Evolutionary conservation across 2,888 invertebrate genomes (phyloP).

Genomic region (Zygaena filipendulae): DNA sequence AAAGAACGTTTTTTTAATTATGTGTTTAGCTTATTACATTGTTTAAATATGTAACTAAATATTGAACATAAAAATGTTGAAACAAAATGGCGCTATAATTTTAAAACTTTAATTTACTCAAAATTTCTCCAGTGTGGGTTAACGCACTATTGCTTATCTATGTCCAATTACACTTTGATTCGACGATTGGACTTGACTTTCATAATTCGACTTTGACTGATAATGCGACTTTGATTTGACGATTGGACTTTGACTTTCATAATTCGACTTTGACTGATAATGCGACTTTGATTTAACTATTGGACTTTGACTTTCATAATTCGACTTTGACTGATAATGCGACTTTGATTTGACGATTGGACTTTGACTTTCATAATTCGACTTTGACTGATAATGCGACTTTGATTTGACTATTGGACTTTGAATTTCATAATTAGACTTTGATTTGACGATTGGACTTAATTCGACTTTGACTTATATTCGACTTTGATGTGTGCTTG

Average conservation of each 20-base stretch:
- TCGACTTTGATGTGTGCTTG: conserved; percentile 33
- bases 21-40: no score
- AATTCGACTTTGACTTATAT: background rate
- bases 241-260: background rate
- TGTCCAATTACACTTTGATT: background rate
- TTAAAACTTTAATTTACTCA: no score
- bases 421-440: no score
- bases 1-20: no score
- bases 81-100: no score
- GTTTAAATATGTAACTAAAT: no score
- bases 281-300: background rate
- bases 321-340: background rate
- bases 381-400: background rate
- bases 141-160: no score
- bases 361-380: background rate
- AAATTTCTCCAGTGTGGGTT: no score
- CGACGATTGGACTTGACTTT: background rate
- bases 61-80: no score
- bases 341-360: background rate
- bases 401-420: no score
- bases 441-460: no score
- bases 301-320: background rate
- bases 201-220: background rate
- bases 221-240: background rate
- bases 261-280: background rate